Evolutionary conservation across 2,888 invertebrate species (phyloP).

Genomic region (Drosophila paranaensis): DNA sequence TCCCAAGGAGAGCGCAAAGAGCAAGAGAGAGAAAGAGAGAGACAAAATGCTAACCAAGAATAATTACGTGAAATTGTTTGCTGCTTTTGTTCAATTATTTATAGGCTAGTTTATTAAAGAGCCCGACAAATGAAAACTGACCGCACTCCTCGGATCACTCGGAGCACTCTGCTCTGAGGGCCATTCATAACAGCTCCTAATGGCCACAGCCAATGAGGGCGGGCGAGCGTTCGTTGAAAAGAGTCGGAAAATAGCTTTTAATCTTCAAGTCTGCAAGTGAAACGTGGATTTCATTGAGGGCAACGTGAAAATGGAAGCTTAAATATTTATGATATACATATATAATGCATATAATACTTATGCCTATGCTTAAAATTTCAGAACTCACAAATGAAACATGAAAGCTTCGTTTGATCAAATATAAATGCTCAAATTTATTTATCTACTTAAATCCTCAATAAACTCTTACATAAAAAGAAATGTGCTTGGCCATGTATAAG

Average conservation of each 20-base stretch:
- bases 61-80: slow-evolving; percentile 63
- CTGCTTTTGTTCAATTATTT: slow-evolving; percentile 73
- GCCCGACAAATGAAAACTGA: slow-evolving; percentile 50
- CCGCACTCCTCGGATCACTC: slow-evolving; percentile 36
- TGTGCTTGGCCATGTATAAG: too few relatives aligned
- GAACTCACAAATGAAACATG: too few relatives aligned
- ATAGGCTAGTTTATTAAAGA: slow-evolving; percentile 69
- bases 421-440: too few relatives aligned
- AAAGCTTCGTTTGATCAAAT: too few relatives aligned
- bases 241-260: slow-evolving; percentile 17
- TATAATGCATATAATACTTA: too few relatives aligned
- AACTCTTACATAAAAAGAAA: too few relatives aligned
- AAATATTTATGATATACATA: too few relatives aligned
- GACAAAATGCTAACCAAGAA: slow-evolving; percentile 40
- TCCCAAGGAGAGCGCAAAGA: slow-evolving; percentile 23
- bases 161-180: slow-evolving; percentile 17
- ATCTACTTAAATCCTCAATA: too few relatives aligned
- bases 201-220: slow-evolving; percentile 25
- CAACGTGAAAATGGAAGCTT: too few relatives aligned
- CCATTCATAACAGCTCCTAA: slow-evolving; percentile 54
- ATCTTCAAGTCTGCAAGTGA: slow-evolving; percentile 19
- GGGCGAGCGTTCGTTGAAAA: slow-evolving; percentile 11
- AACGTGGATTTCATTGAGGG: slow-evolving; percentile 1
- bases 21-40: slow-evolving; percentile 26
- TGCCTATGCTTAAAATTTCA: too few relatives aligned